A percentile compares a stretch with the other conserved stretches of the same genome.
These are phyloP conservation scores for Streblospio benedicti DNA, from an alignment of 1,140 invertebrate genomes.

Conservation along the genomic window DNA sequence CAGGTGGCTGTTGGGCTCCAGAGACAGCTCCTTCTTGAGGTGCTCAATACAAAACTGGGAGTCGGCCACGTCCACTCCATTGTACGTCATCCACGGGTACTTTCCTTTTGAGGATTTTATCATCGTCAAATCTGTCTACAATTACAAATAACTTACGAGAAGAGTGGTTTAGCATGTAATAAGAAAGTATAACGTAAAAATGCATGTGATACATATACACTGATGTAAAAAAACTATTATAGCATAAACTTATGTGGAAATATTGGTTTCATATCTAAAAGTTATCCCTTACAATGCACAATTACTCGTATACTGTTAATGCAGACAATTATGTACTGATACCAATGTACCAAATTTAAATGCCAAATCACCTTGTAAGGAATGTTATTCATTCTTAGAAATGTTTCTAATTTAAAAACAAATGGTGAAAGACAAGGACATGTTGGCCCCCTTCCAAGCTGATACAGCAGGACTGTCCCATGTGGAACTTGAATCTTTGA, in stretches of 20 bases:
- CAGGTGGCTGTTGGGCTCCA: constrained; percentile 31
- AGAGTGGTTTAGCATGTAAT: too few species aligned
- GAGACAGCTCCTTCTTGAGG: constrained; percentile 30
- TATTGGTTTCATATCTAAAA: too few species aligned
- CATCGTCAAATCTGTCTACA: constrained; percentile 31
- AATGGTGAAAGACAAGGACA: constrained; percentile 22
- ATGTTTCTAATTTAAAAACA: constrained; percentile 18
- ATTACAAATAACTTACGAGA: background rate
- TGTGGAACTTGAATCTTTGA: too few species aligned
- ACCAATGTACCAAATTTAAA: too few species aligned
- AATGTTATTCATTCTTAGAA: background rate
- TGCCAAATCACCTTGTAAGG: constrained; percentile 13
- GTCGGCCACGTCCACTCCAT: constrained; percentile 45
- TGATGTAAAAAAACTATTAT: too few species aligned
- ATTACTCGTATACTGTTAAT: too few species aligned
- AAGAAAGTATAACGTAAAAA: too few species aligned
- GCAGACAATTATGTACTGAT: too few species aligned
- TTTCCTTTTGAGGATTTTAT: constrained; percentile 38
- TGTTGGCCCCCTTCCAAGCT: constrained; percentile 17
- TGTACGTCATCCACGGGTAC: constrained; percentile 48
- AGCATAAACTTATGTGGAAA: too few species aligned
- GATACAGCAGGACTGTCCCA: constrained; percentile 11
- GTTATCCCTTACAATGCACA: too few species aligned
- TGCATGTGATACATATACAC: too few species aligned
- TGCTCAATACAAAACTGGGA: constrained; percentile 48